Evolutionary conservation across 2,113 vertebrate species (phyloP).

Genomic region (Cryptotis parvus): DNA sequence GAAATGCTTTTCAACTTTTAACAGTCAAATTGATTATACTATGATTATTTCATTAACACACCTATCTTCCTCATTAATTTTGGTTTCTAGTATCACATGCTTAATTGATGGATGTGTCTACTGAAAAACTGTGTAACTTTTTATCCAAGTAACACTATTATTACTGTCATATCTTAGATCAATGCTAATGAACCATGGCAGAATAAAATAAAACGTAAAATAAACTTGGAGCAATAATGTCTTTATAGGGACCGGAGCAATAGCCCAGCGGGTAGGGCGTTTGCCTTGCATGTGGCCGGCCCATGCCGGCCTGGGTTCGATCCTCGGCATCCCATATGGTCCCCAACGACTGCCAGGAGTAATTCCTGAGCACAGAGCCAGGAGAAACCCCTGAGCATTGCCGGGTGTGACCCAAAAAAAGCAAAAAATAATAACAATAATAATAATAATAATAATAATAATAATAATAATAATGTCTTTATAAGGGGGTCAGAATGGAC

Average conservation of each 20-base stretch:
- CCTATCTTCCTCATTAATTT: constrained; percentile 95
- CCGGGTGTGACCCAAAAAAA: too few species aligned
- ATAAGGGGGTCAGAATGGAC: constrained; percentile 63
- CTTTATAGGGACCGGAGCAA: too few species aligned
- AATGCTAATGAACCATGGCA: constrained; percentile 88
- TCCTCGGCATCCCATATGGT: too few species aligned
- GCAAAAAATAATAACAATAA: too few species aligned
- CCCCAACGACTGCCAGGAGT: too few species aligned
- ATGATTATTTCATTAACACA: constrained; percentile 95
- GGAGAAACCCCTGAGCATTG: too few species aligned
- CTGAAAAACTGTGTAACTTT: constrained; percentile 89
- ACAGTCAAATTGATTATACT: constrained; percentile 94
- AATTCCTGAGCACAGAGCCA: too few species aligned
- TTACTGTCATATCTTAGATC: constrained; percentile 91
- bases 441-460: too few species aligned
- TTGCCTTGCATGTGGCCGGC: too few species aligned
- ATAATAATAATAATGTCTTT: too few species aligned
- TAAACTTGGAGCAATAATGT: constrained; percentile 75
- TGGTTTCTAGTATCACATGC: constrained; percentile 88
- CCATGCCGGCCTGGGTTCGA: too few species aligned
- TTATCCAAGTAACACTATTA: constrained; percentile 91
- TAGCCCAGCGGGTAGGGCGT: too few species aligned
- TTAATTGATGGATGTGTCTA: constrained; percentile 93
- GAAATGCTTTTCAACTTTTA: constrained; percentile 93
- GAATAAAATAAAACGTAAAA: constrained; percentile 85